Evolutionary conservation across 1,140 invertebrate genomes (phyloP), one percentile per base, ranked within the genome.

Genomic region (Patella vulgata): DNA sequence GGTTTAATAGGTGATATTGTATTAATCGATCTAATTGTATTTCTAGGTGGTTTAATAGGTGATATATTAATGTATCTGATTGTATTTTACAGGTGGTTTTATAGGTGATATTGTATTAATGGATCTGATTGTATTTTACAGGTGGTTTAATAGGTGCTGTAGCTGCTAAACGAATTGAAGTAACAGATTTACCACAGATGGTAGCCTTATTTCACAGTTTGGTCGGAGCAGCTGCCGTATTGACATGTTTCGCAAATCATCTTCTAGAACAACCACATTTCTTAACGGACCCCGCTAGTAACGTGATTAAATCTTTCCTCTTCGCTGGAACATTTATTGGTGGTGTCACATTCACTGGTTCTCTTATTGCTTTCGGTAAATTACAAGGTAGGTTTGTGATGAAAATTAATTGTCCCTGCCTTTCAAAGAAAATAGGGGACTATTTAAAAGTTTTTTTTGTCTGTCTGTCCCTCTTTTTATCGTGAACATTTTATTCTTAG

Each of bases 291-390:
- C 91, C 92, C 17, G 90, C 92, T 3, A 82, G 92, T 0, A 90
- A 89, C 73, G 91, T 94, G n/a, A 88, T 93, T 42, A 94, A 94
- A 84, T 93, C 92, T 0, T 90, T 93, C 14, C 86, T 95, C 2
- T 95, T 95, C 85, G 85, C 96, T 5, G 94, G 93, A 6, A 94
- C 93, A 1, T 94, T 91, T 83, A 96, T 96, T 77, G 94, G 93
- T 67, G 93, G 92, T 47, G 90, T 95, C 36, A 95, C 93, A 9
- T 95, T 95, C 85, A 94, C 92, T 73, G 93, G 93, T 2, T 94
- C 92, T 0, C 83, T 96, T 40, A 88, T 96, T 42, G 94, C 94
- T n/a, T 96, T 94, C 84, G 93, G 93, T 59, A 96, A 96, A 87
- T 87, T 96, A 6, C 93, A 95, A 85, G 88, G 86, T 87, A 60